phyloP scores from a whole-genome alignment of 2,888 invertebrate genomes.

The Noctua janthe region DNA sequence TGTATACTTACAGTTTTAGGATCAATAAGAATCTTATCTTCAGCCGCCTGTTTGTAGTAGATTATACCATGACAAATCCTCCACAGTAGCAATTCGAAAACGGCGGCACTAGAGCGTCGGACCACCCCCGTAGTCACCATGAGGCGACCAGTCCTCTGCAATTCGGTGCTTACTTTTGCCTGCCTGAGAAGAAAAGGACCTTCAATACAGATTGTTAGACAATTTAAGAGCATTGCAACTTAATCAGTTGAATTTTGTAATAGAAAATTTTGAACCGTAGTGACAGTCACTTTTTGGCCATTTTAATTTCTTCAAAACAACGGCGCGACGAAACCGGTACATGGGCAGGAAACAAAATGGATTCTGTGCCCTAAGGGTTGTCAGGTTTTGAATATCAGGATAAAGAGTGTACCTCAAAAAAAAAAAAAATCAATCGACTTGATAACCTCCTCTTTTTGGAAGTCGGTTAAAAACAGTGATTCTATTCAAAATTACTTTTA shows the following conservation, averaged over 20 bases:
- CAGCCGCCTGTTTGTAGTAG: conserved; percentile 94
- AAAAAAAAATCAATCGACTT: no score
- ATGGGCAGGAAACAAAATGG: not conserved
- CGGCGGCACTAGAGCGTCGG: conserved; percentile 71
- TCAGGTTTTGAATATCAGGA: not conserved
- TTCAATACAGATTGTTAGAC: not conserved
- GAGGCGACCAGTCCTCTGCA: conserved; percentile 73
- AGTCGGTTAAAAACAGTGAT: no score
- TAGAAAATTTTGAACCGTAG: not conserved
- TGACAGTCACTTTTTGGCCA: not conserved
- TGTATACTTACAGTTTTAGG: conserved; percentile 92
- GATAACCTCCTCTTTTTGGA: no score
- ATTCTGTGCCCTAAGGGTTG: not conserved
- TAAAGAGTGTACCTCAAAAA: no score
- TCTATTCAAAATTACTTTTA: no score
- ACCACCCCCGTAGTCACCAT: conserved; percentile 81
- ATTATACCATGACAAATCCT: conserved; percentile 93
- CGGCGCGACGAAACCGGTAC: not conserved
- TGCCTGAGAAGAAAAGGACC: conserved; percentile 18
- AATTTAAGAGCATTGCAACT: not conserved
- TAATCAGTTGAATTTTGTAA: not conserved
- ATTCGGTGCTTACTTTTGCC: fast-evolving
- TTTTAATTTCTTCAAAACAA: not conserved
- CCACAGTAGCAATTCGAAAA: conserved; percentile 86
- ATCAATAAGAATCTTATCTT: conserved; percentile 94